Evolutionary conservation across 2,797 vertebrate species (phyloP).

Genomic region (Pipistrellus nathusii): DNA sequence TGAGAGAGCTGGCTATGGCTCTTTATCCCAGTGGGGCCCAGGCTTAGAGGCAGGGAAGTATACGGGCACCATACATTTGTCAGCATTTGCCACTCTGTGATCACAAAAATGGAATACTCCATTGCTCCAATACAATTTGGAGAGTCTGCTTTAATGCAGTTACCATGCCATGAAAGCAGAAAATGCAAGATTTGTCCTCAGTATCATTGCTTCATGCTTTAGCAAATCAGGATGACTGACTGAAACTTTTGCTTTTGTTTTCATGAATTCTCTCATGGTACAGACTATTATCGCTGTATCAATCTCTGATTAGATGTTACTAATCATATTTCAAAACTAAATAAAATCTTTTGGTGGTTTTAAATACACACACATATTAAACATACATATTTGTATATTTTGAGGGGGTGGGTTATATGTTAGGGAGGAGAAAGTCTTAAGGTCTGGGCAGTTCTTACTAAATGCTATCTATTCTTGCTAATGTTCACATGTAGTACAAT

Average conservation of each 20-base stretch:
- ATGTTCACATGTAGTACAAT: not conserved
- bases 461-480: not conserved
- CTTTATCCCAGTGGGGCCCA: not conserved
- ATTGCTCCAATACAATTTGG: constrained; percentile 12
- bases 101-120: not conserved
- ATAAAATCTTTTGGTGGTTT: not conserved
- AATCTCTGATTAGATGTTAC: not conserved
- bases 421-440: not conserved
- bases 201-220: not conserved
- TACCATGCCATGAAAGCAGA: constrained; percentile 34
- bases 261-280: not conserved
- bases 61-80: constrained; percentile 43
- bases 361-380: not conserved
- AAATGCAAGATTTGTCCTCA: not conserved
- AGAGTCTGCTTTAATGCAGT: not conserved
- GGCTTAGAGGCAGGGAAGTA: not conserved
- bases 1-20: not conserved
- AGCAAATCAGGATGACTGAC: not conserved
- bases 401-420: not conserved
- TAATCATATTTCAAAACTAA: constrained; percentile 34
- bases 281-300: not conserved
- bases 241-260: constrained; percentile 33
- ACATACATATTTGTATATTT: not conserved
- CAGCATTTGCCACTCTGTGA: constrained; percentile 27
- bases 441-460: not conserved